Percentiles rank a stretch among this genome's conserved stretches.
These are phyloP conservation scores for Lepidotrigona ventralis DNA, from an alignment of 1,140 invertebrate genomes.

Conservation along the genomic window DNA sequence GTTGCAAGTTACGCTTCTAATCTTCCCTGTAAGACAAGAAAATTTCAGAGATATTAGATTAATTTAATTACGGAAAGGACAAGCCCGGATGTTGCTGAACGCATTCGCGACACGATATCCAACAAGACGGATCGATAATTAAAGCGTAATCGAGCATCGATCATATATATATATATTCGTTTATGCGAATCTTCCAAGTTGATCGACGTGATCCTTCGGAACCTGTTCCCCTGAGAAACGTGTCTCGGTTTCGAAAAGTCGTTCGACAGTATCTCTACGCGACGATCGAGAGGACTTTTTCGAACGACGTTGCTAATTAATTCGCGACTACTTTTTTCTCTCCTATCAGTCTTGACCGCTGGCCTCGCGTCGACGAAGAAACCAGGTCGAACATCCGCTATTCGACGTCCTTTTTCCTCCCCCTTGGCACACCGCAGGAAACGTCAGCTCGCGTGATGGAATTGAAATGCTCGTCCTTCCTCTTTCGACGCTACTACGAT, in stretches of 20 bases:
- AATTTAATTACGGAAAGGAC: conserved; percentile 17
- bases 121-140: conserved; percentile 36
- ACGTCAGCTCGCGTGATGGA: conserved; percentile 10
- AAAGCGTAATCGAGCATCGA: conserved; percentile 23
- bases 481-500: neutral
- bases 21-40: neutral
- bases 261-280: neutral
- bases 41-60: neutral
- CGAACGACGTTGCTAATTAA: conserved; percentile 36
- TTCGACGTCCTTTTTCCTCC: neutral
- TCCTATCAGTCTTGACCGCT: neutral
- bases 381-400: conserved; percentile 3
- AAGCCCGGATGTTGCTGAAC: neutral
- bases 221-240: conserved; percentile 42
- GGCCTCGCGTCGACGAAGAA: neutral
- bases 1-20: neutral
- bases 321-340: conserved; percentile 24
- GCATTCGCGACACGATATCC: neutral
- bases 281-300: conserved; percentile 24
- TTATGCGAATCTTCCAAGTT: conserved; percentile 37
- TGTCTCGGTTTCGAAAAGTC: conserved; percentile 11
- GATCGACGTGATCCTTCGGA: conserved; percentile 17
- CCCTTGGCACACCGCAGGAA: neutral
- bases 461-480: neutral
- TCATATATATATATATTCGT: conserved; percentile 7